Percentiles rank a stretch among this genome's conserved stretches.
phyloP scores from a whole-genome alignment of 2,797 vertebrate species.

The Vespertilio murinus region DNA sequence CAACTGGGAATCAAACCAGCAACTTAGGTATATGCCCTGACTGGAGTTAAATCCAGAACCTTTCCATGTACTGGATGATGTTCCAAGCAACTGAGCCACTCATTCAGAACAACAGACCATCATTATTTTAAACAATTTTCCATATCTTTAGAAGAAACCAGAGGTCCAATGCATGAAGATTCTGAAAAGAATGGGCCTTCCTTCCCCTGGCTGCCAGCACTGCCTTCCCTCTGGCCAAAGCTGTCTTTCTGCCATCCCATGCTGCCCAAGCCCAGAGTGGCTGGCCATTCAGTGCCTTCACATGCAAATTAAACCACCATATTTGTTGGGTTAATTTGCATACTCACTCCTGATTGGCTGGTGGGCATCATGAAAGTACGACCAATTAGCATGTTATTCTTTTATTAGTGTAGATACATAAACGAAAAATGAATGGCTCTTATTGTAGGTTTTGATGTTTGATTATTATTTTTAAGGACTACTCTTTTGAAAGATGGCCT shows the following conservation, averaged over 20 bases:
- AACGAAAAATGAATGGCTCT: background rate
- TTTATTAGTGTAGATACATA: background rate
- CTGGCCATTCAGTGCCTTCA: too few species aligned
- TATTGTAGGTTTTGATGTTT: background rate
- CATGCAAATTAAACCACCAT: too few species aligned
- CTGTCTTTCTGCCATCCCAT: too few species aligned
- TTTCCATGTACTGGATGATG: background rate
- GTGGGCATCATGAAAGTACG: too few species aligned
- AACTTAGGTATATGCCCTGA: background rate
- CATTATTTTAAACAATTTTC: background rate
- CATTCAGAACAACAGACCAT: background rate
- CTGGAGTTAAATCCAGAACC: background rate
- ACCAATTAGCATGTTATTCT: too few species aligned
- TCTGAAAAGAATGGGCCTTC: too few species aligned
- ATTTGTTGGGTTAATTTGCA: too few species aligned
- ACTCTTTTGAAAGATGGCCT: background rate
- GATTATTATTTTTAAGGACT: background rate
- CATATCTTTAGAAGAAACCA: background rate
- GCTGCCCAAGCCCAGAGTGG: too few species aligned
- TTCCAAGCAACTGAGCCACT: background rate
- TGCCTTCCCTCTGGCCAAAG: too few species aligned
- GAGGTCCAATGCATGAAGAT: too few species aligned
- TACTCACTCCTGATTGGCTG: too few species aligned
- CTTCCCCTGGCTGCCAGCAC: too few species aligned
- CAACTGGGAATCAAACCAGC: background rate